Base-by-base conservation (phyloP, 2,888 invertebrate species). In the Caenorhabditis sulstoni region DNA sequence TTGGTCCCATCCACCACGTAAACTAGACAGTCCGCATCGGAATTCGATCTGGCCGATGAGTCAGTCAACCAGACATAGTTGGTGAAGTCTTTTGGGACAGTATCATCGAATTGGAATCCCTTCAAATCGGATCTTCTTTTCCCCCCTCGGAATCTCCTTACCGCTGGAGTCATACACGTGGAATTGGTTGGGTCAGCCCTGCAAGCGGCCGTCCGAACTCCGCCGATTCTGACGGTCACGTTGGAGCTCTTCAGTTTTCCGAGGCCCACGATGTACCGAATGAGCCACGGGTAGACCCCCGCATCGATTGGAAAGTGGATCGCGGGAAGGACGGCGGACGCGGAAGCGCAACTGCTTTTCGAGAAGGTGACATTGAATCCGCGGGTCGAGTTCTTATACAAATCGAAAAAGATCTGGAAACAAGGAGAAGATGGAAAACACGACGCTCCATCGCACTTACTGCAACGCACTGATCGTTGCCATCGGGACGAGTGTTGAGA, bases 21-120 rank as follows among this genome's bases (percentile, higher is more conserved):
- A 3, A 71, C 62, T 9, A 71, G 44, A 12, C 71, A 71, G 20
- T 71, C 55, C 16, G 55, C 71, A 29, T 71, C 57, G 0, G 37
- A 16, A 9, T 49, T 57, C 22, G 37, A 39, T 22, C 35, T 22
- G 12, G 71, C 71, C 8, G 62, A 55, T 5, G 71, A 29, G 39
- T 62, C 22, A 0, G 71, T 71, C 3, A 64, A 39, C 71, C 71
- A 71, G 14, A 55, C 14, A 16, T 62, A 71, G 39, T 47, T 23
- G 41, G 49, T 49, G 11, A 71, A 57, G 39, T 55, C 49, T 11
- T 29, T 16, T 1, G 23, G 23, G 2, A 39, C 29, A 2, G 49
- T 37, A 0, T 55, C 71, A 16, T 39, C 29, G 29, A 62, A 71
- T 11, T 47, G 7, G 37, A 53, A 53, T 1, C 53, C 53, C 52